Evolutionary conservation across 1,140 invertebrate genomes (phyloP).

Genomic region (Aphidius ervi): DNA sequence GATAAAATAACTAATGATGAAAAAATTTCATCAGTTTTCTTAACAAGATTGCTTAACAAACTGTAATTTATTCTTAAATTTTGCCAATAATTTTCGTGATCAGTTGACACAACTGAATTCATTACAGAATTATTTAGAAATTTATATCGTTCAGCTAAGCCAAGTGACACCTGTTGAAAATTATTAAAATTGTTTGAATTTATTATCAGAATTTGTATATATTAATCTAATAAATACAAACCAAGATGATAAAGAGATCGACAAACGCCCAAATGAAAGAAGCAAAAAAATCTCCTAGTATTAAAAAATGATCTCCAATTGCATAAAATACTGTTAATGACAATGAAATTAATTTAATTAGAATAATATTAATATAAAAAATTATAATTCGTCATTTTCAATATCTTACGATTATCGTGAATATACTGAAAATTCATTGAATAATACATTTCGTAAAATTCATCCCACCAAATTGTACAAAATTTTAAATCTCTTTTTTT

Average conservation of each 20-base stretch:
- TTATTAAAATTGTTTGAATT: too few species aligned
- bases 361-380: too few species aligned
- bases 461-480: too few species aligned
- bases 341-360: too few species aligned
- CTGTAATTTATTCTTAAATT: slow-evolving; percentile 59
- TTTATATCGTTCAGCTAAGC: slow-evolving; percentile 46
- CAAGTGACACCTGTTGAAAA: slow-evolving; percentile 38
- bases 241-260: slow-evolving; percentile 62
- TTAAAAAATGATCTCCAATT: slow-evolving; percentile 40
- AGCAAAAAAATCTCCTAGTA: slow-evolving; percentile 58
- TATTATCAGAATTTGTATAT: too few species aligned
- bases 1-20: slow-evolving; percentile 62
- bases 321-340: too few species aligned
- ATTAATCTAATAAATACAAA: slow-evolving; percentile 34
- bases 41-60: slow-evolving; percentile 55
- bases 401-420: too few species aligned
- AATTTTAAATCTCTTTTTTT: too few species aligned
- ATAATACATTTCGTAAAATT: too few species aligned
- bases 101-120: slow-evolving; percentile 14
- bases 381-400: too few species aligned
- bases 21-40: slow-evolving; percentile 55
- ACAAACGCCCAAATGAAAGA: slow-evolving; percentile 68
- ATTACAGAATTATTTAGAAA: slow-evolving; percentile 37
- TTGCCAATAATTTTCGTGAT: slow-evolving; percentile 49
- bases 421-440: too few species aligned